A percentile compares a stretch with the other conserved stretches of the same genome.
phyloP scores from a whole-genome alignment of 2,888 invertebrate species.

The Drosophila dives region DNA sequence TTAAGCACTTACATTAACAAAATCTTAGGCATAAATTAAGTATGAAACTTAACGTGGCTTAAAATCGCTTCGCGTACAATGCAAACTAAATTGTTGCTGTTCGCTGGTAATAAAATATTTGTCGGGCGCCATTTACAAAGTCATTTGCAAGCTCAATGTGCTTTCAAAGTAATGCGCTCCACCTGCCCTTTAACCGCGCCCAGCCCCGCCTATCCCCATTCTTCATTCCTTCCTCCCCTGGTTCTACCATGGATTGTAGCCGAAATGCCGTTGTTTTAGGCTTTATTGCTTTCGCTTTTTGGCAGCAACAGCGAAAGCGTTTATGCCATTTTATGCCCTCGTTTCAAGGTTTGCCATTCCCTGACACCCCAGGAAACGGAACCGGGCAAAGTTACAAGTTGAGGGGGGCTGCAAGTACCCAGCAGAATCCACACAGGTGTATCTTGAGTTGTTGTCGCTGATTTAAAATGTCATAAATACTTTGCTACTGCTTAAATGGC shows the following conservation, averaged over 20 bases:
- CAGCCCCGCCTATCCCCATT: background rate
- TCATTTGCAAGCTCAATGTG: slow-evolving; percentile 78
- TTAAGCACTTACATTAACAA: slow-evolving; percentile 37
- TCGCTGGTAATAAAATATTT: slow-evolving; percentile 75
- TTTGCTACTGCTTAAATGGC: slow-evolving; percentile 24
- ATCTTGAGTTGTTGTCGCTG: slow-evolving; percentile 31
- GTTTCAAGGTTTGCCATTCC: slow-evolving; percentile 51
- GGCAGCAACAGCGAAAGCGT: slow-evolving; percentile 37
- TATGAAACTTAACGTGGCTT: slow-evolving; percentile 18
- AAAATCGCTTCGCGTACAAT: slow-evolving; percentile 17
- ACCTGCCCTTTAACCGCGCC: slow-evolving; percentile 55
- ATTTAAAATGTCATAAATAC: slow-evolving; percentile 72
- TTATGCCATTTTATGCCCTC: slow-evolving; percentile 67
- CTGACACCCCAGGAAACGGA: slow-evolving; percentile 9
- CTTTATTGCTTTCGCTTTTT: slow-evolving; percentile 67
- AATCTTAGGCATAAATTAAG: slow-evolving; percentile 27
- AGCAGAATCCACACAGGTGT: slow-evolving; percentile 13
- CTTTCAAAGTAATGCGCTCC: slow-evolving; percentile 72
- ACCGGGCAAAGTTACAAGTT: slow-evolving; percentile 11
- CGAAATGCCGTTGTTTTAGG: slow-evolving; percentile 66
- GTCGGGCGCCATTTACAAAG: slow-evolving; percentile 78
- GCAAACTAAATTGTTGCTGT: slow-evolving; percentile 69
- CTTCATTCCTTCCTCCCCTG: background rate
- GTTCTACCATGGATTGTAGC: slow-evolving; percentile 2
- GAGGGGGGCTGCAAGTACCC: slow-evolving; percentile 6